These are phyloP conservation scores for Bujurquina vittata DNA, from an alignment of 2,113 vertebrate genomes.

Conservation along the genomic window DNA sequence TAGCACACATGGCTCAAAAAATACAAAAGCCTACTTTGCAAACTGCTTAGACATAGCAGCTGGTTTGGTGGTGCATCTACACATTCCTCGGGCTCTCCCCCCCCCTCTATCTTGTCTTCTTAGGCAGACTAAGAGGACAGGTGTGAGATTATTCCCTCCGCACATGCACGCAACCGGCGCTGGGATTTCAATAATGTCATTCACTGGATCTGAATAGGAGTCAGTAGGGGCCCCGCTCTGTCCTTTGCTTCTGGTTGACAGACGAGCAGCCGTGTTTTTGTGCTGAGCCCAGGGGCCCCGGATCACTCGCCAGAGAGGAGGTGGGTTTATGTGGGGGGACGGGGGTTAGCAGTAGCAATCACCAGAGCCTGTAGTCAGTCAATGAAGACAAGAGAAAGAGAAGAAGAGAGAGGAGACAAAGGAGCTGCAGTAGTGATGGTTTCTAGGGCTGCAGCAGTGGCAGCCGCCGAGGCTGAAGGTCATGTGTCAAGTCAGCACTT, in stretches of 20 bases:
- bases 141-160: conserved; percentile 65
- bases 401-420: conserved; percentile 6
- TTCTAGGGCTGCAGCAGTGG: conserved; percentile 45
- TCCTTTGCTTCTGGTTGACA: conserved; percentile 66
- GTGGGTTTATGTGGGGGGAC: conserved; percentile 22
- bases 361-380: conserved; percentile 37
- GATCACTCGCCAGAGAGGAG: conserved; percentile 56
- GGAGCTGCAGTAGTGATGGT: conserved; percentile 20
- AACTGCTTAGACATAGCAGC: conserved; percentile 49
- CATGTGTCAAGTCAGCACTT: conserved; percentile 60
- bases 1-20: conserved; percentile 4
- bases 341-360: conserved; percentile 27
- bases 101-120: conserved; percentile 52
- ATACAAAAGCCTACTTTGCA: conserved; percentile 11
- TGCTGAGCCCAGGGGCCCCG: conserved; percentile 67
- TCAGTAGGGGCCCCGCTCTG: conserved; percentile 60
- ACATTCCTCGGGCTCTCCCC: conserved; percentile 45
- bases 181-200: conserved; percentile 75
- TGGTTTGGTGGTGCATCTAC: conserved; percentile 54
- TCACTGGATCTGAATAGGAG: conserved; percentile 71
- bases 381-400: conserved; percentile 44
- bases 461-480: conserved; percentile 56
- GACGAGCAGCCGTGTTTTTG: conserved; percentile 75
- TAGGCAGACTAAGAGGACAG: conserved; percentile 64
- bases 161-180: conserved; percentile 59